Evolutionary conservation across 2,888 invertebrate species (phyloP).

Genomic region (Eupelmus urozonus): DNA sequence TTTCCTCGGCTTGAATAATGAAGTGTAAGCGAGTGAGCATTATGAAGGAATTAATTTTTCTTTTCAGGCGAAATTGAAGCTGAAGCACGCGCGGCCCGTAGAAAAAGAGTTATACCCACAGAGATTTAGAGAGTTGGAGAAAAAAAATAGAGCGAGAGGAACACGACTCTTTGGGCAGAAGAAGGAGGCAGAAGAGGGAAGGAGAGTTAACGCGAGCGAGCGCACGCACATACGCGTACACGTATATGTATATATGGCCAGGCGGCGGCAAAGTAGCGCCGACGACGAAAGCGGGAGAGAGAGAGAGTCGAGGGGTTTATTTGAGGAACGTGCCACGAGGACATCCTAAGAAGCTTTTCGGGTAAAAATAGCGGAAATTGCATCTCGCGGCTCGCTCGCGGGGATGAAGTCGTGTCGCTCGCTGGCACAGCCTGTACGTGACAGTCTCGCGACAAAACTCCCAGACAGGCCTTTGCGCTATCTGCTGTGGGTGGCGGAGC

Average conservation of each 20-base stretch:
- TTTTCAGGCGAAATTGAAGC: neutral
- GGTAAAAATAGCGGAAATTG: conserved; percentile 77
- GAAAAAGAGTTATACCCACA: conserved; percentile 46
- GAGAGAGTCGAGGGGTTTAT: conserved; percentile 68
- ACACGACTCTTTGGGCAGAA: neutral
- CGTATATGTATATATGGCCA: neutral
- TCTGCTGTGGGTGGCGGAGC: neutral
- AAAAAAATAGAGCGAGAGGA: conserved; percentile 32
- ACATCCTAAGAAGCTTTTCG: conserved; percentile 75
- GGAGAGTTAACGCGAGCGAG: neutral
- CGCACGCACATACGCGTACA: neutral
- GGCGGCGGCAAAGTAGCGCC: no score
- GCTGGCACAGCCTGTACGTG: conserved; percentile 73
- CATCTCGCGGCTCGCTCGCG: conserved; percentile 65
- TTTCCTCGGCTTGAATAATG: no score
- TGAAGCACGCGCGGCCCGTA: conserved; percentile 8
- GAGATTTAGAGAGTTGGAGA: conserved; percentile 41
- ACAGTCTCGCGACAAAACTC: conserved; percentile 67
- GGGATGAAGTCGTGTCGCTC: conserved; percentile 70
- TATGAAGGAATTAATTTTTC: no score
- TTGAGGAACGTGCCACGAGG: conserved; percentile 76
- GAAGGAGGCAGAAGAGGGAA: neutral
- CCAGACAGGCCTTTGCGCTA: no score
- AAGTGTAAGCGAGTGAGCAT: no score
- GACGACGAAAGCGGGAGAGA: neutral